Base-by-base conservation (phyloP, 2,797 vertebrate species). In the Oryzias sinensis region DNA sequence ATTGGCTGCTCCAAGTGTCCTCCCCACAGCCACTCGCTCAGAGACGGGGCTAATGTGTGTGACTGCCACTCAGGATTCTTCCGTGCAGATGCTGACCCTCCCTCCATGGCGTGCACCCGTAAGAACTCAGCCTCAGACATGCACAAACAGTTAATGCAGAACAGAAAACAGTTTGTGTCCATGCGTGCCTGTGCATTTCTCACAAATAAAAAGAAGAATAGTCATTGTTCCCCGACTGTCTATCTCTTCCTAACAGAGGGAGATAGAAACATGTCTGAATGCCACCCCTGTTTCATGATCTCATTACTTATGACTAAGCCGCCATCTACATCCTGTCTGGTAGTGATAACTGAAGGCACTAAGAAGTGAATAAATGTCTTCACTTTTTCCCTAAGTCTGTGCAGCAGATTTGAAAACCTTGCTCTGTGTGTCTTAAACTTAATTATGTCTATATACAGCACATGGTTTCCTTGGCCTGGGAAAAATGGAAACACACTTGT, bases 81-180 rank as follows among this genome's bases (percentile, higher is more conserved):
- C 90, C 90, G 94, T 20, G 93, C 95, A 0, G 94, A 96, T 70
- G 91, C 77, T 0, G 97, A 99, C 56, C 96, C 95, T 1, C 93
- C 95, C 24, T 95, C 95, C 51, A 97, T 96, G 95, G 93, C 96
- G 53, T 99, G 97, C 72, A 97, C 96, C 43, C 95, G 96, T 99
- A 93, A 95, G 97, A 83, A 64, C 25, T 61, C 50, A 51, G 49
- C 50, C 46, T 45, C 50, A 37, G 40, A 62, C 61, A 54, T 50
- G 43, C 66, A 56, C n/a, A 59, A 49, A 62, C 14, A 57, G 62
- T 50, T 66, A 74, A 65, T 44, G 48, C 57, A 49, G 16, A 47
- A 43, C 62, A 46, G 27, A 59, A 73, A 65, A 65, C 25, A 44
- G 49, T 37, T 37, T 37, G 33, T 27, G 58, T 61, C 40, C 43